These are phyloP conservation scores for Eumaeus atala DNA, from an alignment of 1,140 invertebrate species.

Conservation along the genomic window DNA sequence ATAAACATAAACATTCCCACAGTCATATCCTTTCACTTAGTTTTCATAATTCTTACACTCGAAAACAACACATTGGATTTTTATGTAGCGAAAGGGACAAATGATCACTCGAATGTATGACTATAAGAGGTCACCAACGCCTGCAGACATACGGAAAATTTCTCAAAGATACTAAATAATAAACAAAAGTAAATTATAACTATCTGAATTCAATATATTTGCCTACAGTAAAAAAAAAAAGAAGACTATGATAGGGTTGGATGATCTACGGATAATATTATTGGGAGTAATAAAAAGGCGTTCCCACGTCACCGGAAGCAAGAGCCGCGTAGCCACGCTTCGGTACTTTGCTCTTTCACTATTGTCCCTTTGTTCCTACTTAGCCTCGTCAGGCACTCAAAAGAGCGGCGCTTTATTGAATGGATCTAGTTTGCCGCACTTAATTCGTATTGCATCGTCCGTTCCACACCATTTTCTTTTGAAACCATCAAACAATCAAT, in stretches of 20 bases:
- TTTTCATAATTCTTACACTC: too few species aligned
- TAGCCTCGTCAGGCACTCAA: slow-evolving; percentile 47
- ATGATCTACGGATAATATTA: slow-evolving; percentile 36
- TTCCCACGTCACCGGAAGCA: slow-evolving; percentile 64
- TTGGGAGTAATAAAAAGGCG: slow-evolving; percentile 41
- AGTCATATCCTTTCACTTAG: too few species aligned
- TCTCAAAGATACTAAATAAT: too few species aligned
- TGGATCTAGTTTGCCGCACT: slow-evolving; percentile 52
- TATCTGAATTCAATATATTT: too few species aligned
- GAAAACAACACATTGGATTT: too few species aligned
- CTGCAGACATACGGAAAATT: too few species aligned
- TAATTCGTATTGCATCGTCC: slow-evolving; percentile 56
- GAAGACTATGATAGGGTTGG: slow-evolving; percentile 9
- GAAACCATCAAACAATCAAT: neutral
- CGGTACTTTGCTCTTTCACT: slow-evolving; percentile 56
- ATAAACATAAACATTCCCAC: too few species aligned
- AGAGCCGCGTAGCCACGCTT: slow-evolving; percentile 56
- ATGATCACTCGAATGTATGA: too few species aligned
- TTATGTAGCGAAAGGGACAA: too few species aligned
- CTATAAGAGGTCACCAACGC: too few species aligned
- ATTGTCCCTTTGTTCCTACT: slow-evolving; percentile 62
- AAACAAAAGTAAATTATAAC: too few species aligned
- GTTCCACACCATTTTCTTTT: slow-evolving; percentile 45
- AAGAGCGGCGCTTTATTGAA: slow-evolving; percentile 49
- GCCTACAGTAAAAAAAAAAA: neutral